phyloP scores from a whole-genome alignment of 2,113 vertebrate genomes.

The Dasyurus viverrinus region DNA sequence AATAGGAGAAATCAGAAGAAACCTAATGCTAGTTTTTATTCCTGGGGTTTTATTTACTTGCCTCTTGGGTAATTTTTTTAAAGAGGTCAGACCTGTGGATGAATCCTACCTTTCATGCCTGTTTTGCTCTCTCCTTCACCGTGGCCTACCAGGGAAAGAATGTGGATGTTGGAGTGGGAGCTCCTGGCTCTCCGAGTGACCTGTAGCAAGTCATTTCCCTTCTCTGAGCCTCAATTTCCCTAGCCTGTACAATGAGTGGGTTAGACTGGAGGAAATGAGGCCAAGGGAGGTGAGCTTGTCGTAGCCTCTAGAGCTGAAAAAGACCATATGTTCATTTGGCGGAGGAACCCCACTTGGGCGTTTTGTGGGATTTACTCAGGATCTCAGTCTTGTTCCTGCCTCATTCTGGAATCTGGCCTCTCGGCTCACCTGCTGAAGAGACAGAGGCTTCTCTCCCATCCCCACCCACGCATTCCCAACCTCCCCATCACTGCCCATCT shows the following conservation, averaged over 20 bases:
- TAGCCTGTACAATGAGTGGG: neutral
- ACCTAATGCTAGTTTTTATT: neutral
- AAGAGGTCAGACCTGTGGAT: neutral
- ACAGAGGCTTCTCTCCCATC: fast-evolving
- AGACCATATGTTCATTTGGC: neutral
- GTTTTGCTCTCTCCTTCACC: neutral
- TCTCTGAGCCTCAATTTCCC: neutral
- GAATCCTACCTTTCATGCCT: neutral
- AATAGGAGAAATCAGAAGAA: neutral
- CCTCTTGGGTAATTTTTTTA: neutral
- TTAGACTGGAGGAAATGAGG: neutral
- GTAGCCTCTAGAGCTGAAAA: neutral
- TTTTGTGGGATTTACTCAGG: neutral
- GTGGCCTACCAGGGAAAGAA: neutral
- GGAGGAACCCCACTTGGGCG: neutral
- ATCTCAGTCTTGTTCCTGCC: neutral
- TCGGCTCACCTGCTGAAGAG: fast-evolving
- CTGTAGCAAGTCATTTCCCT: neutral
- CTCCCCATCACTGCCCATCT: too few relatives aligned
- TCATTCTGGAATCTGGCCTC: neutral
- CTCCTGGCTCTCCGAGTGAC: neutral
- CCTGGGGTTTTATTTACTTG: neutral
- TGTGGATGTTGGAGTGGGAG: neutral
- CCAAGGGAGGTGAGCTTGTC: neutral
- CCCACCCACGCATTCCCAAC: neutral